A percentile compares a stretch with the other conserved stretches of the same genome.
phyloP scores from a whole-genome alignment of 1,140 invertebrate genomes.

The Solen grandis region DNA sequence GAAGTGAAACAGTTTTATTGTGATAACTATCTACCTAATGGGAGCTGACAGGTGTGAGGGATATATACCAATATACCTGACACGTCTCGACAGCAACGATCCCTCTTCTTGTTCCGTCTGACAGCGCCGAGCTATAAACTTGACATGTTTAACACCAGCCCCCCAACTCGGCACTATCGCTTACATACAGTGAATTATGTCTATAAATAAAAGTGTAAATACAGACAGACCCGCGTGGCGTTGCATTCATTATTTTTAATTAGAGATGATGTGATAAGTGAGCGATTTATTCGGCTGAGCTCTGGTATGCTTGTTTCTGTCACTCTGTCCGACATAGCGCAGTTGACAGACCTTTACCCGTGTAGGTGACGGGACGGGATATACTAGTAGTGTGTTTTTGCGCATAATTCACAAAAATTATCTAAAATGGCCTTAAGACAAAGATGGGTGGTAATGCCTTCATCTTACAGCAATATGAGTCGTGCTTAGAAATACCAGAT shows the following conservation, averaged over 20 bases:
- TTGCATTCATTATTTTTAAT: conserved; percentile 50
- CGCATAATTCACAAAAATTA: too few relatives aligned
- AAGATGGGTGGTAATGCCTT: too few relatives aligned
- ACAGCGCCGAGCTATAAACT: conserved; percentile 38
- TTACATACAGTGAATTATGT: conserved; percentile 30
- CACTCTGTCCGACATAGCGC: too few relatives aligned
- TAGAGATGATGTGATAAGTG: conserved; percentile 38
- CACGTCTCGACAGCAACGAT: conserved; percentile 33
- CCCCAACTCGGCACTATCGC: conserved; percentile 48
- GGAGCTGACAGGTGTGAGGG: conserved; percentile 39
- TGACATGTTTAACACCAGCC: conserved; percentile 49
- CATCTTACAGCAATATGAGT: too few relatives aligned
- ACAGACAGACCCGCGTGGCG: conserved; percentile 23
- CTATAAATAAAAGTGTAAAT: conserved; percentile 17
- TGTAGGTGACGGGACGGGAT: too few relatives aligned
- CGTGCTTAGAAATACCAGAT: too few relatives aligned
- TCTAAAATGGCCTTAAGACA: too few relatives aligned
- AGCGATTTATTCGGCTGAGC: not conserved
- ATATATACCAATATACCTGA: conserved; percentile 42
- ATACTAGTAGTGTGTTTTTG: too few relatives aligned
- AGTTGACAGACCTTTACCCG: too few relatives aligned
- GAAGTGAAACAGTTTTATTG: conserved; percentile 36
- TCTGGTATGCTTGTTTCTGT: too few relatives aligned
- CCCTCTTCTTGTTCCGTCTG: conserved; percentile 42
- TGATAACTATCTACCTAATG: conserved; percentile 50